Evolutionary conservation across 2,797 vertebrate genomes (phyloP).

Genomic region (Austrolebias charrua): DNA sequence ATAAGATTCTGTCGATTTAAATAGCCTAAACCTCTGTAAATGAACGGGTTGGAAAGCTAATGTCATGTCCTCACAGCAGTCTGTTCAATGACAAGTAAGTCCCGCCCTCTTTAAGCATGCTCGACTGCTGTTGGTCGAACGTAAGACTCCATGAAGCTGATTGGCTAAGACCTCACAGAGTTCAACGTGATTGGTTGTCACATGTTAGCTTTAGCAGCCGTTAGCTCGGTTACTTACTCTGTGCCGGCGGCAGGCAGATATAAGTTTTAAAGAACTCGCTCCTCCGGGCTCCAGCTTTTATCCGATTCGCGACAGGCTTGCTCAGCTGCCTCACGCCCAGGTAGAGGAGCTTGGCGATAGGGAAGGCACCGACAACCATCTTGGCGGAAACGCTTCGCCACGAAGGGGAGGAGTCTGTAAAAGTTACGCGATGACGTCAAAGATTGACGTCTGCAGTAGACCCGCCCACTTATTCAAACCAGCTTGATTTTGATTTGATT

Average conservation of each 20-base stretch:
- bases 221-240: slow-evolving; percentile 80
- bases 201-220: slow-evolving; percentile 21
- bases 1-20: neutral
- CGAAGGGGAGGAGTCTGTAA: slow-evolving; percentile 39
- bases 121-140: slow-evolving; percentile 47
- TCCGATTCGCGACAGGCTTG: slow-evolving; percentile 89
- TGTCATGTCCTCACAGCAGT: neutral
- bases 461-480: neutral
- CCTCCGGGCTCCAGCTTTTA: slow-evolving; percentile 88
- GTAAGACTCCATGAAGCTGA: slow-evolving; percentile 2
- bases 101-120: slow-evolving; percentile 30
- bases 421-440: slow-evolving; percentile 45
- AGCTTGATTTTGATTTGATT: too few relatives aligned
- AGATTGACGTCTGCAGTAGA: slow-evolving; percentile 6
- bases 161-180: slow-evolving; percentile 37
- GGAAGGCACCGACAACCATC: slow-evolving; percentile 97
- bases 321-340: slow-evolving; percentile 90
- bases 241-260: slow-evolving; percentile 89
- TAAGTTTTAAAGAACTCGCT: slow-evolving; percentile 92
- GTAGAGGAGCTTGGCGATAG: slow-evolving; percentile 93
- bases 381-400: slow-evolving; percentile 74
- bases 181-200: slow-evolving; percentile 60
- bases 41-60: neutral
- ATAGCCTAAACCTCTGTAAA: neutral
- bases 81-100: slow-evolving; percentile 71